Evolutionary conservation across 2,797 vertebrate species (phyloP), one percentile per base, ranked within the genome.

Genomic region (Florisuga fusca): DNA sequence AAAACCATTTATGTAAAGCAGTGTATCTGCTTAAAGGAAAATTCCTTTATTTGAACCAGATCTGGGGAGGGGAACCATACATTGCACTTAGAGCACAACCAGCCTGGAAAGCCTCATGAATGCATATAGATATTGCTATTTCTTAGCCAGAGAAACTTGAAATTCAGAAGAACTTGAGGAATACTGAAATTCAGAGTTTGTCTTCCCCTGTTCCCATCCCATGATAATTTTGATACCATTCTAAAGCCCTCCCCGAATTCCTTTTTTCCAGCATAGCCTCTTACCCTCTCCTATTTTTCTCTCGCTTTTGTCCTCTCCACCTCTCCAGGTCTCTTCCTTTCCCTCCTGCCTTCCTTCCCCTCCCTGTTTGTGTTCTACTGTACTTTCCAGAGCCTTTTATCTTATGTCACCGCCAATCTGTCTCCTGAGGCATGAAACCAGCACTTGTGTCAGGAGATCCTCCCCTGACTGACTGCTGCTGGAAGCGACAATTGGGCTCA

Each of bases 381-480:
- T 48, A 33, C 25, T 86, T 90, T 66, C 31, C 34, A 58, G 36
- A 77, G 19, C 16, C 7, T 93, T 88, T 93, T 88, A 33, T n/a
- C n/a, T 79, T 16, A 7, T 55, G 48, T n/a, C 74, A n/a, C 33
- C 23, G 17, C 53, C 67, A 82, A 45, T 82, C 59, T 84, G 59
- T 82, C 69, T 94, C 89, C 83, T 10, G 18, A 71, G 89, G 67
- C 85, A 77, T 13, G 80, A 79, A 74, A 91, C 51, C 80, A 77
- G 74, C 55, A 5, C 69, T 51, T 45, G 75, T 46, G 89, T 76
- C 79, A 74, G 38, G 15, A 0, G 3, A 53, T 87, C 53, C 77
- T 90, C 36, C 66, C 82, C 83, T 87, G 50, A 31, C 63, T 71
- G 87, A 21, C 82, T 89, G 79, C 91, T 78, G 66, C 80, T 71